Percentiles rank a stretch among this genome's conserved stretches.
Evolutionary conservation across 64 coral and sea anemone genomes (phyloP).

Genomic region (Pachyseris speciosa): DNA sequence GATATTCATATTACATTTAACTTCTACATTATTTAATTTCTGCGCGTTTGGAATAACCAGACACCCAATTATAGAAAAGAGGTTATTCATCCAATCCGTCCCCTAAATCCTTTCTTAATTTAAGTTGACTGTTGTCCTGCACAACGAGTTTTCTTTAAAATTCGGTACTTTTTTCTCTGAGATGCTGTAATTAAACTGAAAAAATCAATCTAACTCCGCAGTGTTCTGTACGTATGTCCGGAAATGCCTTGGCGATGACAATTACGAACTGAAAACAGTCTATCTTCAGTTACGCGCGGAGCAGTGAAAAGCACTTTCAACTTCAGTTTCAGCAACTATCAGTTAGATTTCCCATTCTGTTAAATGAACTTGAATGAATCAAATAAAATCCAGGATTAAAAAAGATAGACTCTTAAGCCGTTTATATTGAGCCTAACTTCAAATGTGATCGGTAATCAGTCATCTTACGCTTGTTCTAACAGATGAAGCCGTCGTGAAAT

Average conservation of each 20-base stretch:
- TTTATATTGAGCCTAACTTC: background rate
- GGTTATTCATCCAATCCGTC: background rate
- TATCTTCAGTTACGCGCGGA: no score
- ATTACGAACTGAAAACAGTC: no score
- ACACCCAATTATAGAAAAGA: background rate
- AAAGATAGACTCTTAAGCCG: background rate
- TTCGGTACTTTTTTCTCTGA: background rate
- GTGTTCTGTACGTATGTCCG: no score
- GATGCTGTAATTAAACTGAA: background rate
- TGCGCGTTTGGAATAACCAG: background rate
- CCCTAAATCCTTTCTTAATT: background rate
- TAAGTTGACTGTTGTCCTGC: background rate
- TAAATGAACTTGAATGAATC: background rate
- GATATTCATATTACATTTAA: no score
- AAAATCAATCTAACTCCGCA: background rate
- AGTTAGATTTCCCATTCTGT: background rate
- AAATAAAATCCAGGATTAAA: background rate
- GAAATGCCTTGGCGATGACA: no score
- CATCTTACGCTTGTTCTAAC: background rate
- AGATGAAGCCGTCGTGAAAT: background rate
- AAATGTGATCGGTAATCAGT: no score
- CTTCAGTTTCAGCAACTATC: background rate
- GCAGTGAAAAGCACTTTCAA: background rate
- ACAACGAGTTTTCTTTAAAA: background rate
- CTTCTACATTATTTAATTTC: no score